Conservation (phyloP, 2,888 invertebrate species). For the Melanargia galathea region DNA sequence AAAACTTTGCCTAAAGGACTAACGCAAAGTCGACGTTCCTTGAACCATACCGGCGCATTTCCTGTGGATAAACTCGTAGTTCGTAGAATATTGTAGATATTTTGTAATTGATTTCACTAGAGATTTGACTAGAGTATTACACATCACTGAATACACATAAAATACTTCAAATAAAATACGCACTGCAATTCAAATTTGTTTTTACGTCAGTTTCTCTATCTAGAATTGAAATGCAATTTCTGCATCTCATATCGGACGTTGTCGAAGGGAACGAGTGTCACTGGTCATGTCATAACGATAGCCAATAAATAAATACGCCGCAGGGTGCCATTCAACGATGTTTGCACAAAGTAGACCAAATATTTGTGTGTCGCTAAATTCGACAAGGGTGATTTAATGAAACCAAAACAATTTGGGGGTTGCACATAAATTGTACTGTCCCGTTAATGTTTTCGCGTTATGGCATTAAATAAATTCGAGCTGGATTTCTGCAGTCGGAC, state of each 20-base stretch:
- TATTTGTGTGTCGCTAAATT: slow-evolving; percentile 64
- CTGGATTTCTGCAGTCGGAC: slow-evolving; percentile 19
- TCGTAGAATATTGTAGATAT: no score
- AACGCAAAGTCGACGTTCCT: not conserved
- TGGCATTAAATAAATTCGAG: slow-evolving; percentile 37
- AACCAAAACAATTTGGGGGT: slow-evolving; percentile 65
- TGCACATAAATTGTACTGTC: slow-evolving; percentile 40
- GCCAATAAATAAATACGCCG: slow-evolving; percentile 67
- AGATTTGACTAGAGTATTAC: no score
- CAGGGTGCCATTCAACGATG: slow-evolving; percentile 61
- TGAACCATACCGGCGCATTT: not conserved
- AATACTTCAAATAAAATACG: no score
- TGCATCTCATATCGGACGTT: slow-evolving; percentile 16
- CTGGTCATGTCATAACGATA: slow-evolving; percentile 56
- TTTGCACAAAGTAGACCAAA: slow-evolving; percentile 65
- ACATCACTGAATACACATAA: no score
- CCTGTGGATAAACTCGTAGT: not conserved
- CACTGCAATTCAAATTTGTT: no score
- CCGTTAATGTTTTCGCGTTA: slow-evolving; percentile 37
- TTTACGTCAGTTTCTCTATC: not conserved
- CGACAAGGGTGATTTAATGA: slow-evolving; percentile 70
- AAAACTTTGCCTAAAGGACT: not conserved
- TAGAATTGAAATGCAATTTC: not conserved
- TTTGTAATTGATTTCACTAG: no score
- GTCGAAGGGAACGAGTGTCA: slow-evolving; percentile 24